Evolutionary conservation across 2,113 vertebrate species (phyloP), one percentile per base, ranked within the genome.

Genomic region (Pelecanus crispus): DNA sequence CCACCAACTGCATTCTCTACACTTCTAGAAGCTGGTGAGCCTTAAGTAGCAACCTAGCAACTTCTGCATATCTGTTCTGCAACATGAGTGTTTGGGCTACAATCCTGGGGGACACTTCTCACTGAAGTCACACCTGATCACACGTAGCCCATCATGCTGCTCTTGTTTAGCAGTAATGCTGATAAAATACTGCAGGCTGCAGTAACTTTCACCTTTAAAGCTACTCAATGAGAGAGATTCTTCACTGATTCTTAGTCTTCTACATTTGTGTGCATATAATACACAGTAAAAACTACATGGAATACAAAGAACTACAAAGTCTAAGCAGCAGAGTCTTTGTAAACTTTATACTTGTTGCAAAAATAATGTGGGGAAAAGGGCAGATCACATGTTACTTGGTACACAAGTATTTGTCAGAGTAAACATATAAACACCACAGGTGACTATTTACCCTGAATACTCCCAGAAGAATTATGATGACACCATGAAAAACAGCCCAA

Each of bases 321-420:
- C 34, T 32, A 80, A 80, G 42, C 6, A 80, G 40, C 17, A 31
- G 81, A 62, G 63, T 17, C 72, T 88, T 49, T 42, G 59, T 26
- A 94, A 80, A 73, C 45, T 50, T 92, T 56, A 70, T 9, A 62
- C 38, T 19, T 53, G 4, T 67, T 84, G 59, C 75, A 94, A 93
- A 92, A 94, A 83, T 38, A 70, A 90, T 15, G 50, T 77, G 31
- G 82, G 82, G 15, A 88, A 93, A 93, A 96, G 82, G 80, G 63
- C 55, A 94, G 56, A 66, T 77, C 63, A 86, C 88, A 53, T 62
- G 53, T 31, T 73, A 65, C 44, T 88, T 45, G 31, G 79, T 77
- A 94, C 53, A 49, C 53, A 86, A 26, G 36, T 73, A 81, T 83
- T 92, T 68, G 65, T 90, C 86, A 88, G 49, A 58, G 34, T 67